Conservation (phyloP, 2,888 invertebrate species). For the Cantharis lateralis region DNA sequence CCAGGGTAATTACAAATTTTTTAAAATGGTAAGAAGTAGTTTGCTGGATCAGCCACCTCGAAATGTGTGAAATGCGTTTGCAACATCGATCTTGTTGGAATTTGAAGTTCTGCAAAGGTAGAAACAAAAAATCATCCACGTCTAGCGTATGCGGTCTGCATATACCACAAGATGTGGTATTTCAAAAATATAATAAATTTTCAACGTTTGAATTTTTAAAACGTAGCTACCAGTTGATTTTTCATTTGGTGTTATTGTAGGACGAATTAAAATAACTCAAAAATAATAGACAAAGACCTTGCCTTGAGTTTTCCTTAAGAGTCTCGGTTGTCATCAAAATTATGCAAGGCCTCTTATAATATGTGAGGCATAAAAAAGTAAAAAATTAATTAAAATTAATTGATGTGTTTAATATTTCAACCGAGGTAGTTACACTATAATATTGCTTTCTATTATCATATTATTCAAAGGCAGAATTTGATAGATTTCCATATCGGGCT, state of each 20-base stretch:
- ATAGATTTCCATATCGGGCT: constrained; percentile 10
- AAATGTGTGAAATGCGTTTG: not conserved
- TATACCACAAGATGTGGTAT: not conserved
- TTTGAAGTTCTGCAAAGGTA: not conserved
- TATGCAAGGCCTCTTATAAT: constrained; percentile 11
- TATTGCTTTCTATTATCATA: not conserved
- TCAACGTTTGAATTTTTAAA: too few relatives aligned
- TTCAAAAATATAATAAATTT: too few relatives aligned
- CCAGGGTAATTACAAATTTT: not conserved
- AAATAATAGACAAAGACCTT: constrained; percentile 10
- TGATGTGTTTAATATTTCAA: not conserved
- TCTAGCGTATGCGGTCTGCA: not conserved
- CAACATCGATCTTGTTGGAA: not conserved
- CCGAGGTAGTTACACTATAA: not conserved
- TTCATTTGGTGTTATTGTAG: not conserved
- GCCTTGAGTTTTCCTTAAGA: constrained; percentile 14
- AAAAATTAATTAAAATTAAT: constrained; percentile 1
- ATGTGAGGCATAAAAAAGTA: not conserved
- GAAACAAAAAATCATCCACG: not conserved
- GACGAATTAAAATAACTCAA: not conserved
- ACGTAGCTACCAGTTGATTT: not conserved
- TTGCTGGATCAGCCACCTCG: too few relatives aligned
- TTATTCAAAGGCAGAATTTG: constrained; percentile 8
- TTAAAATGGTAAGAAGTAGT: not conserved
- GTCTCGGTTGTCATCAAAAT: constrained; percentile 4